phyloP scores from a whole-genome alignment of 2,113 vertebrate genomes.

The Barnardius zonarius region DNA sequence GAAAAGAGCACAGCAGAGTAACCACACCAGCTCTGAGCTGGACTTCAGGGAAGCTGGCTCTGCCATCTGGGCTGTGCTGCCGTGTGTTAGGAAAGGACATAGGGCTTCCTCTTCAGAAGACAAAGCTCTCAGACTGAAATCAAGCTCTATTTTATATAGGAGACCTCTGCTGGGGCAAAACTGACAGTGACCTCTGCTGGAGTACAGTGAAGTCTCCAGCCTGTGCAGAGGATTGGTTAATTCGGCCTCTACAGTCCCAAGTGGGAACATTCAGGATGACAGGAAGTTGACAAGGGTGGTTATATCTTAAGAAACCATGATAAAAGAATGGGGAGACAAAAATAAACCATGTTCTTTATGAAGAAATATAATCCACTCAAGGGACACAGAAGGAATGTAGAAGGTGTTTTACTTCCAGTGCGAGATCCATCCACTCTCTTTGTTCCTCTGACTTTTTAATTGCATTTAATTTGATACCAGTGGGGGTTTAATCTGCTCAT shows the following conservation, averaged over 20 bases:
- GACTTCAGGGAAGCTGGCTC: neutral
- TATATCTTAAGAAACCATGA: neutral
- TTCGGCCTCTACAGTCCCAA: neutral
- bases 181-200: neutral
- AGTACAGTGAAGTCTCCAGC: fast-evolving
- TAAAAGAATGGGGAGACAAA: neutral
- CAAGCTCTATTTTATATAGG: neutral
- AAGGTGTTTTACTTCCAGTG: neutral
- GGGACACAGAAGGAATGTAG: neutral
- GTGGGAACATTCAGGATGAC: neutral
- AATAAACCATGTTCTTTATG: neutral
- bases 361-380: neutral
- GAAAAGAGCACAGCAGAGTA: neutral
- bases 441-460: slow-evolving; percentile 21
- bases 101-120: neutral
- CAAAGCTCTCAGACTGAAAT: neutral
- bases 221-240: neutral
- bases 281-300: neutral
- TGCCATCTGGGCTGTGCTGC: neutral
- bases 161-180: neutral
- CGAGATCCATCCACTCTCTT: neutral
- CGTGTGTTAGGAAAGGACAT: neutral
- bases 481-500: neutral
- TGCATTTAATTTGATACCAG: slow-evolving; percentile 22
- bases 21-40: neutral